Conservation (phyloP, 1,140 invertebrate species). For the Cepaea nemoralis region DNA sequence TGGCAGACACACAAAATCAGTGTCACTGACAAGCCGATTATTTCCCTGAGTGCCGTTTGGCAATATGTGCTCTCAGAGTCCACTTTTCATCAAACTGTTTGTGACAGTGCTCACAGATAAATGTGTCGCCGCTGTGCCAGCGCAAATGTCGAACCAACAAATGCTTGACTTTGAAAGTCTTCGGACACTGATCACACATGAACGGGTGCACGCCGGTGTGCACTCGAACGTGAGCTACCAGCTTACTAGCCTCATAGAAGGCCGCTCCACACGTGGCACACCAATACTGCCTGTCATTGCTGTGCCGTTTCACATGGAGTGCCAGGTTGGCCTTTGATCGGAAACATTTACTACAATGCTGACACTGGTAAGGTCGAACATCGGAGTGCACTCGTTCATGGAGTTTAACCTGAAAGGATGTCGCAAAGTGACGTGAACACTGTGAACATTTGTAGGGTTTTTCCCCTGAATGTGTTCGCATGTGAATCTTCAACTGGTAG, state of each 20-base stretch:
- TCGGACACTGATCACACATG: conserved; percentile 1
- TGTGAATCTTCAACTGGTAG: not conserved
- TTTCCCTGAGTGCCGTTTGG: not conserved
- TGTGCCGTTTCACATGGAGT: not conserved
- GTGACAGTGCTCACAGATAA: not conserved
- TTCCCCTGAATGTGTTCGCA: not conserved
- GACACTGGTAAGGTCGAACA: not conserved
- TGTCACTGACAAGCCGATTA: too few relatives aligned
- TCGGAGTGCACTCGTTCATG: not conserved
- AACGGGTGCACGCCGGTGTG: not conserved
- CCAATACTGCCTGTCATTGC: not conserved
- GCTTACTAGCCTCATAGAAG: conserved; percentile 1
- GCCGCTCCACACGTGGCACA: not conserved
- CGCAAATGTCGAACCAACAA: conserved; percentile 12
- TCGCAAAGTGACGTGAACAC: not conserved
- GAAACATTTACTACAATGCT: not conserved
- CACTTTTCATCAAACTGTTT: not conserved
- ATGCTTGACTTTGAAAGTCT: not conserved
- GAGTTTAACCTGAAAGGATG: not conserved
- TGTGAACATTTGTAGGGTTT: conserved; percentile 11
- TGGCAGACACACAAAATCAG: too few relatives aligned
- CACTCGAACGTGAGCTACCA: not conserved
- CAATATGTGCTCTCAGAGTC: not conserved
- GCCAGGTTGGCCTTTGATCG: not conserved
- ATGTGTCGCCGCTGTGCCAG: not conserved